These are phyloP conservation scores for Pogonocichla stellata DNA, from an alignment of 2,113 vertebrate species.

Conservation along the genomic window DNA sequence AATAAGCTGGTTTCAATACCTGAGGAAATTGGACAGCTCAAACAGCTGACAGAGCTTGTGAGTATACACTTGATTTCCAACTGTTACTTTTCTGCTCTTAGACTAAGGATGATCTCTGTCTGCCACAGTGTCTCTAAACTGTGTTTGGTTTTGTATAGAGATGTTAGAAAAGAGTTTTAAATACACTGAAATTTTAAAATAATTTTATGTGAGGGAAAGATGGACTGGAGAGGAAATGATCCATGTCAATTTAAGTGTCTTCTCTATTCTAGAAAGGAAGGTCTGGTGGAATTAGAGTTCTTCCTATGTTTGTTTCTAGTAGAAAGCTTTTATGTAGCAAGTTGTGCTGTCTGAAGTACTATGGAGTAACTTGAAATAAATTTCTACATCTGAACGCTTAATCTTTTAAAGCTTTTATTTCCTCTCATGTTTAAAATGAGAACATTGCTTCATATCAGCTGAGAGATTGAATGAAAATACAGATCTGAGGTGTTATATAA, in stretches of 20 bases:
- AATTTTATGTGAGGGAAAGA: background rate
- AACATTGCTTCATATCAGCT: background rate
- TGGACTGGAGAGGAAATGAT: background rate
- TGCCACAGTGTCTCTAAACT: background rate
- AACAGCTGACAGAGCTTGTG: slow-evolving; percentile 92
- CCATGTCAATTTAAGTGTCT: background rate
- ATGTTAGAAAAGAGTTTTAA: background rate
- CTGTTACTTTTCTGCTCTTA: background rate
- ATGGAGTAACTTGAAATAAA: background rate
- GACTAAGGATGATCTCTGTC: background rate
- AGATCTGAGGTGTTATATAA: background rate
- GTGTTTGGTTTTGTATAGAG: background rate
- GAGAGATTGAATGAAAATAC: background rate
- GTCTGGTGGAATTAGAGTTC: background rate
- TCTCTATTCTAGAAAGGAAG: background rate
- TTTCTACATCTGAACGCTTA: background rate
- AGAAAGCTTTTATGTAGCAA: background rate
- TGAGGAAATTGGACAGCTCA: slow-evolving; percentile 90
- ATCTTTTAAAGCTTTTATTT: background rate
- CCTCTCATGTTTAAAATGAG: background rate
- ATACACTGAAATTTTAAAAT: background rate
- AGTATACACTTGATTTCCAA: slow-evolving; percentile 60
- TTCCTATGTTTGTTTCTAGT: background rate
- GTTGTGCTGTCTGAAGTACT: background rate
- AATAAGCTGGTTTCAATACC: slow-evolving; percentile 95